Percentiles rank a stretch among this genome's conserved stretches.
Evolutionary conservation across 2,113 vertebrate species (phyloP).

Genomic region (Narcine bancroftii): DNA sequence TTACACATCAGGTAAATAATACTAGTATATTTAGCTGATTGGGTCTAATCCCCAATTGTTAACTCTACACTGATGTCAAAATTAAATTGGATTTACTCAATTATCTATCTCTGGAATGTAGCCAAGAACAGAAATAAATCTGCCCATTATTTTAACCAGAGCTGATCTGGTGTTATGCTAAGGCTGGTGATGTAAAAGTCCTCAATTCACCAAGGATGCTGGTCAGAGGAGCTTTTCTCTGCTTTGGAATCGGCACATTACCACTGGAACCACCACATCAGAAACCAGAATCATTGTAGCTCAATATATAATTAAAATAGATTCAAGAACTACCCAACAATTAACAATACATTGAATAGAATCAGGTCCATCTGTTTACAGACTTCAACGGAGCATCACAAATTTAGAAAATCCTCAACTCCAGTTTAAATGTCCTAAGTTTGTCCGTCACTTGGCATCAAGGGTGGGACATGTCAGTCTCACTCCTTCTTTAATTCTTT

Average conservation of each 20-base stretch:
- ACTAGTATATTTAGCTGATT: background rate
- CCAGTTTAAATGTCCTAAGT: background rate
- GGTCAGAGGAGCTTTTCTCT: background rate
- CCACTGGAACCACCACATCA: background rate
- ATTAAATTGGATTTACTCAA: background rate
- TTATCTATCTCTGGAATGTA: background rate
- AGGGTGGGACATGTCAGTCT: background rate
- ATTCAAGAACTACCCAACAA: background rate
- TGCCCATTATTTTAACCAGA: too few species aligned
- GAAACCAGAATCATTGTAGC: background rate
- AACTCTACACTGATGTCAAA: background rate
- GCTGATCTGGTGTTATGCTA: background rate
- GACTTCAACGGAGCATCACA: background rate
- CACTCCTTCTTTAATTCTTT: background rate
- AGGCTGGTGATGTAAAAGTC: background rate
- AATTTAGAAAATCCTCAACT: background rate
- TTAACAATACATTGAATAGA: background rate
- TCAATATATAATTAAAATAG: background rate
- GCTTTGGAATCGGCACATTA: background rate
- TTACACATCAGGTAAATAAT: background rate
- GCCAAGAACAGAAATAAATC: background rate
- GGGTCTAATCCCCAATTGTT: background rate
- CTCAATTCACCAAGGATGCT: background rate
- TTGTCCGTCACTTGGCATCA: background rate
- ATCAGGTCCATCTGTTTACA: background rate